These are phyloP conservation scores for Arenaria interpres DNA, from an alignment of 2,113 vertebrate genomes.

Conservation along the genomic window DNA sequence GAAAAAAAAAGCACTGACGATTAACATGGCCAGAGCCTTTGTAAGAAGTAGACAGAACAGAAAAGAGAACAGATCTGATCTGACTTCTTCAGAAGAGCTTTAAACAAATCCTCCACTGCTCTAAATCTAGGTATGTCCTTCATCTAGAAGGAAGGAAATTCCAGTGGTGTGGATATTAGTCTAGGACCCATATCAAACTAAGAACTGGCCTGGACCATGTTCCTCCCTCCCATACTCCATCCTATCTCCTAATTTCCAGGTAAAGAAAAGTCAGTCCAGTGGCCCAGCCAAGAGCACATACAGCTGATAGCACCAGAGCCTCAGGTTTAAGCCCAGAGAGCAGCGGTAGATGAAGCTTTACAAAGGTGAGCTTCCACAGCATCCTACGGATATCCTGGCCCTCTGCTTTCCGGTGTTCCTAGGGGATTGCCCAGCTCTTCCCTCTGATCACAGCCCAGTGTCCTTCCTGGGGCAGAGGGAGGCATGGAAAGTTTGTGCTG, in stretches of 20 bases:
- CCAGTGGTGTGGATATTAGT: background rate
- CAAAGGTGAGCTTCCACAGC: background rate
- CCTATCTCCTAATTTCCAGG: background rate
- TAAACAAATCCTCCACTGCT: background rate
- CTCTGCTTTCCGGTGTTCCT: background rate
- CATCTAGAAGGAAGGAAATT: background rate
- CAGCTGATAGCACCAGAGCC: background rate
- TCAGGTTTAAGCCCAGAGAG: background rate
- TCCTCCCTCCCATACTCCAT: background rate
- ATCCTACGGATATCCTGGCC: background rate
- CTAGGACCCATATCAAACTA: background rate
- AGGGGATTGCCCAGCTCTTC: background rate
- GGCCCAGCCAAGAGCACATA: background rate
- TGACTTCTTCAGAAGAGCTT: background rate
- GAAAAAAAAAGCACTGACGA: background rate
- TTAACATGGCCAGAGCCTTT: background rate
- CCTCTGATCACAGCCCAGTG: accelerated
- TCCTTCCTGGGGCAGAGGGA: background rate
- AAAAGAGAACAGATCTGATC: background rate
- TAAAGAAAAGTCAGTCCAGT: background rate
- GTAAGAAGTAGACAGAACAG: background rate
- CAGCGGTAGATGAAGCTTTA: background rate
- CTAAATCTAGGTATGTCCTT: background rate
- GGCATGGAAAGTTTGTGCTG: accelerated
- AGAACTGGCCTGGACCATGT: background rate